phyloP scores from a whole-genome alignment of 2,888 invertebrate species.

The Perithous albicinctus region DNA sequence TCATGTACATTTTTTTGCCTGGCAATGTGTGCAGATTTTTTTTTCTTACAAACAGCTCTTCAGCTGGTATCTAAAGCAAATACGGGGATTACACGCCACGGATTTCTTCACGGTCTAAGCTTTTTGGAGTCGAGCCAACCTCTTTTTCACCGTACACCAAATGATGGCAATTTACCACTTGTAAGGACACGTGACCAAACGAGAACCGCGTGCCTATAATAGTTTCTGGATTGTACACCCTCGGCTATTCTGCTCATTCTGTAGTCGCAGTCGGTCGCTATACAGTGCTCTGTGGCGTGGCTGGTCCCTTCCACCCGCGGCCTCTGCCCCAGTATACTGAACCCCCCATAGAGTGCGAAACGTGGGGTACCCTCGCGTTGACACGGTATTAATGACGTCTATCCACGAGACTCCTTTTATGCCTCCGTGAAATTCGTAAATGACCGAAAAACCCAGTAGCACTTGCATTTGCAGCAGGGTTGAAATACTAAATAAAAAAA shows the following conservation, averaged over 20 bases:
- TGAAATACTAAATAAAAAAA: conserved; percentile 40
- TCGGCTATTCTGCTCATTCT: conserved; percentile 70
- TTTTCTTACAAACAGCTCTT: neutral
- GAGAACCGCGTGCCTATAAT: conserved; percentile 78
- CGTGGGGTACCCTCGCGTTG: conserved; percentile 65
- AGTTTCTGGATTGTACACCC: conserved; percentile 76
- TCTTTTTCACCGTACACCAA: conserved; percentile 72
- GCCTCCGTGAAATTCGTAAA: conserved; percentile 53
- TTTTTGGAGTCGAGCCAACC: conserved; percentile 60
- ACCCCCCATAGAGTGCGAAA: conserved; percentile 59
- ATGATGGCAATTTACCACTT: conserved; percentile 80
- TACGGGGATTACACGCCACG: conserved; percentile 56
- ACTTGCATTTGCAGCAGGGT: conserved; percentile 4
- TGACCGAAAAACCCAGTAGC: conserved; percentile 47
- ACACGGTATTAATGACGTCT: conserved; percentile 71
- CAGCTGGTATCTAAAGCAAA: conserved; percentile 56
- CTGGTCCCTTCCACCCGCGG: conserved; percentile 4
- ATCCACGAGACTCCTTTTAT: conserved; percentile 44
- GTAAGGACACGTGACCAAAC: conserved; percentile 80
- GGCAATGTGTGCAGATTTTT: neutral
- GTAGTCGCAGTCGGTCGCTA: conserved; percentile 53
- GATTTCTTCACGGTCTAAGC: conserved; percentile 42
- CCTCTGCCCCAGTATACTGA: conserved; percentile 21
- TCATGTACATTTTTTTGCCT: neutral
- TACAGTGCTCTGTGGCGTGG: conserved; percentile 26